Evolutionary conservation across 2,797 vertebrate genomes (phyloP), one percentile per base, ranked within the genome.

Genomic region (Artibeus jamaicensis): DNA sequence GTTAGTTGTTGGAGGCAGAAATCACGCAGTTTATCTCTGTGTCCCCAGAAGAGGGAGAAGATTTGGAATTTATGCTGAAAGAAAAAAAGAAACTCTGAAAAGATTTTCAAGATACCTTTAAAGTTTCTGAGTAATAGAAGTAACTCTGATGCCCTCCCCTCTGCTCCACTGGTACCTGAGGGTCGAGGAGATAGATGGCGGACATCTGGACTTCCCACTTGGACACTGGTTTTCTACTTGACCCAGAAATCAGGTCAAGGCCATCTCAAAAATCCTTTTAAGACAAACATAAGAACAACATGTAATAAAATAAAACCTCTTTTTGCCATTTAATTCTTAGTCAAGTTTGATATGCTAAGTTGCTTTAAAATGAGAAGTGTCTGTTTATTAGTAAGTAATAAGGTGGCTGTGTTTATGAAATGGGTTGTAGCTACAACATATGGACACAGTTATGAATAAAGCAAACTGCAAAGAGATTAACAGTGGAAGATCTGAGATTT

Each of bases 391-490:
- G 97, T 86, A 78, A 97, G 95, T 83, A 32, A 55, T 94, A 59
- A 79, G 73, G 92, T 84, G 46, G 22, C 70, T 96, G 29, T 93
- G 89, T 97, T 96, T 97, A 97, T 44, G 53, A 93, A 96, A 95
- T 37, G 59, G 91, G 68, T 39, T 95, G 29, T 97, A 97, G 79
- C 57, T 97, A 90, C 92, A 97, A 87, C 67, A 93, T 42, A 83
- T 92, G 97, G 86, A 48, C 86, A 82, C 44, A 90, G 81, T 88
- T 84, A 96, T 87, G 97, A 97, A 89, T 91, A 77, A 86, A 97
- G 86, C 53, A 70, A 97, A 91, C 70, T 92, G 89, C 59, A 74
- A 78, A 86, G 96, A 97, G 71, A 98, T 97, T 95, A 97, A 73
- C 87, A 70, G 57, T 79, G 50, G 88, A 90, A 96, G 96, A 50